Percentiles rank a stretch among this genome's conserved stretches.
These are phyloP conservation scores for Bombus soroeensis DNA, from an alignment of 1,140 invertebrate genomes.

Conservation along the genomic window DNA sequence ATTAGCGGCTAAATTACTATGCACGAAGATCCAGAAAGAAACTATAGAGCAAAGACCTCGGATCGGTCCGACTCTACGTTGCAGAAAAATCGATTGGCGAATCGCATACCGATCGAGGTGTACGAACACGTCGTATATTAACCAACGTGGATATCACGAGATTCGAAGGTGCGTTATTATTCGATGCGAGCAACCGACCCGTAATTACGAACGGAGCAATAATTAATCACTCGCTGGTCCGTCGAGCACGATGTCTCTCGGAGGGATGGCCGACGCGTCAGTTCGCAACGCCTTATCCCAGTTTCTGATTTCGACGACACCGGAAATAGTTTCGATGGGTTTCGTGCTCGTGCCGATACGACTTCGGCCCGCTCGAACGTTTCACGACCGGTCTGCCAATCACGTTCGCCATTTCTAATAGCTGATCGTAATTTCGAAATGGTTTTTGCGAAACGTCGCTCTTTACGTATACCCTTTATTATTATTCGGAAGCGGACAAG, in stretches of 20 bases:
- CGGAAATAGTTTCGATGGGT: conserved; percentile 47
- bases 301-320: conserved; percentile 44
- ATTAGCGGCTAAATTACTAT: not conserved
- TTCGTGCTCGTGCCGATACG: not conserved
- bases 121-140: not conserved
- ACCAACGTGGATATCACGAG: not conserved
- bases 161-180: conserved; percentile 32
- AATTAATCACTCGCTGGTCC: conserved; percentile 29
- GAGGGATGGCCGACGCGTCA: not conserved
- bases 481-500: not conserved
- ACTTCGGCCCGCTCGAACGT: not conserved
- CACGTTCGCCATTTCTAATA: not conserved
- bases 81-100: not conserved
- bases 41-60: not conserved
- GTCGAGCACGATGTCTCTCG: not conserved
- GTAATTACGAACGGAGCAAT: conserved; percentile 29
- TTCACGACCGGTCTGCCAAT: conserved; percentile 14
- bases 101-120: not conserved
- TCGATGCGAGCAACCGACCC: conserved; percentile 10
- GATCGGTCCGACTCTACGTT: not conserved
- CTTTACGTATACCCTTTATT: not conserved
- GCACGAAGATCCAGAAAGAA: not conserved
- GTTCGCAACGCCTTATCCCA: conserved; percentile 20
- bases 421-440: not conserved
- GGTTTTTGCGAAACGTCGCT: not conserved